Conservation (phyloP, 2,113 vertebrate species). For the Brachypodius melanocephalos region DNA sequence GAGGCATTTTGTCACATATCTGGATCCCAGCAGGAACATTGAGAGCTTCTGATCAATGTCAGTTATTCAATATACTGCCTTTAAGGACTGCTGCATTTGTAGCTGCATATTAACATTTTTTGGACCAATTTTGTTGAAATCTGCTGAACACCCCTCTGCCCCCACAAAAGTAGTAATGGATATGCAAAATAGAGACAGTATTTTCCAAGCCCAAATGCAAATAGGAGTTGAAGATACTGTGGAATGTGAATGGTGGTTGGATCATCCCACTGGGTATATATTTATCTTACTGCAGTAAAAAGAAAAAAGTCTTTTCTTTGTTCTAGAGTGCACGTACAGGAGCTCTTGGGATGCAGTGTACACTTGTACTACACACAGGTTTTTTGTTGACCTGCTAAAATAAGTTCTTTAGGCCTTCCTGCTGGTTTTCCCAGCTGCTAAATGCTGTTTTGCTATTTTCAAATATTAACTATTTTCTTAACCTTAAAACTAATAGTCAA, state of each 20-base stretch:
- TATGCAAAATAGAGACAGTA: background rate
- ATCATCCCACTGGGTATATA: conserved; percentile 42
- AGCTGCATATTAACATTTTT: background rate
- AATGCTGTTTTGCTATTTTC: background rate
- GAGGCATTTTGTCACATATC: background rate
- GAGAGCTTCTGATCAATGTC: background rate
- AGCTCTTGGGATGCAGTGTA: background rate
- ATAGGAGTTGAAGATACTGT: background rate
- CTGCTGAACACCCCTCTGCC: background rate
- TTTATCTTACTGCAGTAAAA: background rate
- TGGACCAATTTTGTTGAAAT: background rate
- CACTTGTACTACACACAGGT: fast-evolving
- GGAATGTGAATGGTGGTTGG: conserved; percentile 45
- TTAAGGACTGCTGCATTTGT: background rate
- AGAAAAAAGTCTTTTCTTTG: background rate
- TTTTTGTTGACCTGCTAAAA: background rate
- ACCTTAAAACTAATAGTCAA: background rate
- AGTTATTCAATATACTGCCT: background rate
- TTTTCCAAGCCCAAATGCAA: background rate
- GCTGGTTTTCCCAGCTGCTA: background rate
- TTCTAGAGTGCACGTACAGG: background rate
- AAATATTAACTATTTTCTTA: conserved; percentile 15
- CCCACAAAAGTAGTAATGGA: background rate
- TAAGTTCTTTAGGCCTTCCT: background rate
- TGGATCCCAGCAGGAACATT: background rate